These are phyloP conservation scores for Gadus macrocephalus DNA, from an alignment of 2,113 vertebrate species.

Conservation along the genomic window DNA sequence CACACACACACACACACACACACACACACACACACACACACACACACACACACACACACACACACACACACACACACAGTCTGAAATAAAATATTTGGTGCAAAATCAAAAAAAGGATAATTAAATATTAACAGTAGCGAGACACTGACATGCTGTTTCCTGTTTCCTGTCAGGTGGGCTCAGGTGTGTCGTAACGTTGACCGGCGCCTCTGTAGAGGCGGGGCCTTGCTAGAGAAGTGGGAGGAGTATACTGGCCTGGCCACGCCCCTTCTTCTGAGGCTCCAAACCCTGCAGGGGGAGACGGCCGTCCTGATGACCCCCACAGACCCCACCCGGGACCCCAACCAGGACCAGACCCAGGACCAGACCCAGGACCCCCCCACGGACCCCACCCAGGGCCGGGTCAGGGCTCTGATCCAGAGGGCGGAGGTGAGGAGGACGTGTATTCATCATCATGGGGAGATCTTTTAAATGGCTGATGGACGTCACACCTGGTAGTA, in stretches of 20 bases:
- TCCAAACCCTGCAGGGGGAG: no score
- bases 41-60: background rate
- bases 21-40: conserved; percentile 1
- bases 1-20: background rate
- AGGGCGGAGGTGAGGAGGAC: no score
- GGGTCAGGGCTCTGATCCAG: conserved; percentile 43
- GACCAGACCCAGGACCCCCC: no score
- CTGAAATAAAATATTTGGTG: no score
- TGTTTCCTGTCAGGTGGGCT: conserved; percentile 75
- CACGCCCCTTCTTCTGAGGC: conserved; percentile 45
- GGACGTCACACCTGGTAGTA: no score
- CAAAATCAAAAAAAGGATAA: no score
- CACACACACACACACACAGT: background rate
- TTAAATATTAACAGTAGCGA: no score
- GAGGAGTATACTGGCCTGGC: conserved; percentile 47
- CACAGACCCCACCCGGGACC: no score
- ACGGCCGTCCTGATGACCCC: no score
- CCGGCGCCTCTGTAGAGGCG: conserved; percentile 59
- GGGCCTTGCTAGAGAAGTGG: conserved; percentile 70
- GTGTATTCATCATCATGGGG: no score
- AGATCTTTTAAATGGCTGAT: no score
- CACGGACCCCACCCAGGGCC: conserved; percentile 34
- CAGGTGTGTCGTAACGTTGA: conserved; percentile 59
- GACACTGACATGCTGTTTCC: background rate
- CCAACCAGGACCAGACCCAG: no score